These are phyloP conservation scores for Anabacerthia variegaticeps DNA, from an alignment of 2,797 vertebrate species.

Conservation along the genomic window DNA sequence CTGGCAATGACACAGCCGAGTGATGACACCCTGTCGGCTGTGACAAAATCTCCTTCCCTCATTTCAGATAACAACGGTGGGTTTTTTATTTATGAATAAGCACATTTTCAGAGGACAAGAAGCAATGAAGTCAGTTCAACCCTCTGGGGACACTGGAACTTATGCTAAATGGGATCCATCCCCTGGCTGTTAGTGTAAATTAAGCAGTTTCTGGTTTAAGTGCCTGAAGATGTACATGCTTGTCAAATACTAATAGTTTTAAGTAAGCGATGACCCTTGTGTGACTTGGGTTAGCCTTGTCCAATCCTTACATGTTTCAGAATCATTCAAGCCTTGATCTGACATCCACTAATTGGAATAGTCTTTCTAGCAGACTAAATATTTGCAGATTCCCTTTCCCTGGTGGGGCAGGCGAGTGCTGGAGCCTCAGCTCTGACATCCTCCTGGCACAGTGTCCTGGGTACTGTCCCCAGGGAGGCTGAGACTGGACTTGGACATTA, in stretches of 20 bases:
- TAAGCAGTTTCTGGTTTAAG: slow-evolving; percentile 24
- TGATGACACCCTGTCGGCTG: background rate
- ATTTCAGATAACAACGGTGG: background rate
- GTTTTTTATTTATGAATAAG: slow-evolving; percentile 2
- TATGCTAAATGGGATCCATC: slow-evolving; percentile 3
- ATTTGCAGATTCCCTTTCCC: slow-evolving; percentile 58
- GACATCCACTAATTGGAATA: slow-evolving; percentile 26
- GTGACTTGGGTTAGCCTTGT: slow-evolving; percentile 8
- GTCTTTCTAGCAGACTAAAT: slow-evolving; percentile 66
- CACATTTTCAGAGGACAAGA: background rate
- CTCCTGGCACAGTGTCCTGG: slow-evolving; percentile 26
- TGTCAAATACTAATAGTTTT: slow-evolving; percentile 43
- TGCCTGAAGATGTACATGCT: background rate
- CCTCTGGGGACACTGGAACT: background rate
- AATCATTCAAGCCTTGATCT: slow-evolving; percentile 46
- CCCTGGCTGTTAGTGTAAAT: background rate
- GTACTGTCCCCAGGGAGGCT: background rate
- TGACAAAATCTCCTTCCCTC: background rate
- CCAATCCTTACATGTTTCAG: slow-evolving; percentile 13
- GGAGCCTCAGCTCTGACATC: slow-evolving; percentile 23
- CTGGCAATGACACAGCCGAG: background rate
- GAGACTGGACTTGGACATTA: background rate
- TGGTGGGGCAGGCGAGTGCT: background rate
- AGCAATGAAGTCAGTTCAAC: background rate
- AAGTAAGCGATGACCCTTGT: slow-evolving; percentile 22